Base-by-base conservation (phyloP, 2,888 invertebrate species). In the Microctonus aethiopoides region DNA sequence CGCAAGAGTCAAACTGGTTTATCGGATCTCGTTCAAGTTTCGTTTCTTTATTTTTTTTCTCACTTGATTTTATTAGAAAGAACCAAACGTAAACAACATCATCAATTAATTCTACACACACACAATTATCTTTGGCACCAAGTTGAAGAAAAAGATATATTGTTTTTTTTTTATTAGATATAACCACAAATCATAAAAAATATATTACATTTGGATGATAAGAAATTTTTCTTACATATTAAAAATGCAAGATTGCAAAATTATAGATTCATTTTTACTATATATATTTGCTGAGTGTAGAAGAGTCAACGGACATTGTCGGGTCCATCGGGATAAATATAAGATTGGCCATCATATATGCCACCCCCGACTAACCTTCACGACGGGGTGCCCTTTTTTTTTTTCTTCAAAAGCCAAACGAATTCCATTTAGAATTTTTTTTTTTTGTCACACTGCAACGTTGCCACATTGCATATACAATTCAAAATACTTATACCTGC, bases 361-460 rank as follows among this genome's bases (percentile, higher is more conserved):
- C 77, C 80, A 83, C 81, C 82, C 80, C 80, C 80, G 76, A 79
- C 78, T 77, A 80, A 80, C 79, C 83, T 77, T 83, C 84, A 70
- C 84, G 77, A 81, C 81, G 73, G 84, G 85, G 80, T 79, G 78
- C 79, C 78, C 74, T 72, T 76, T 76, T 76, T 77, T 76, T 76
- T 77, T 72, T 75, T 46, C 9, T 9, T 67, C 72, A 67, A 74
- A 74, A 79, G 76, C 72, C 75, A 77, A 80, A 79, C 74, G 74
- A 72, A 77, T 80, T 79, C 76, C 71, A 60, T 71, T 67, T 71
- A 67, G 29, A 34, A 57, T 16, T 57, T n/a, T 57, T n/a, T n/a
- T 29, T 29, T 68, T 71, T 72, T 74, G 70, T 65, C n/a, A n/a
- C n/a, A 46, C 63, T 60, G 78, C 81, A 59, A 67, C 67, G 78